Conservation (phyloP, 1,140 invertebrate species). For the Portunus trituberculatus region DNA sequence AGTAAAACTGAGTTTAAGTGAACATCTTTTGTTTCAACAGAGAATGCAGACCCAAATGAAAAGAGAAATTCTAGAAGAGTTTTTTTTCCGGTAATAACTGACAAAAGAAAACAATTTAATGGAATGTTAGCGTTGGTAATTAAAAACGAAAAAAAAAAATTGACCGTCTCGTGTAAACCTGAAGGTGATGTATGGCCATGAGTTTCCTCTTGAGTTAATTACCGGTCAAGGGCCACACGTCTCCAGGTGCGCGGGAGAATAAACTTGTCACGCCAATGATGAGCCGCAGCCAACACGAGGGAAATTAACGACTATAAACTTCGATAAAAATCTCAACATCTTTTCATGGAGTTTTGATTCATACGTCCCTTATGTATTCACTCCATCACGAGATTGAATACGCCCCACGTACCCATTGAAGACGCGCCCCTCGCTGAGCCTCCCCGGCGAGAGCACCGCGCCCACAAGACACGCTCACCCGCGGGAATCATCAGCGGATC, state of each 20-base stretch:
- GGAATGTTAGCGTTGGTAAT: no score
- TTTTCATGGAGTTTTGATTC: conserved; percentile 61
- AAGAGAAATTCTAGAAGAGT: no score
- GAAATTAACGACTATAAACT: conserved; percentile 29
- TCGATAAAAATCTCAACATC: conserved; percentile 52
- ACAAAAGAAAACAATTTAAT: no score
- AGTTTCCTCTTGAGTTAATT: conserved; percentile 4
- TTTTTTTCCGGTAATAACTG: no score
- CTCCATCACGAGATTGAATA: conserved; percentile 55
- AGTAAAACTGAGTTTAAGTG: no score
- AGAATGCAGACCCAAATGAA: no score
- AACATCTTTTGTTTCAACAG: no score
- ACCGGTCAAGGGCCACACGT: conserved; percentile 24
- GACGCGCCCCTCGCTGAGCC: conserved; percentile 14
- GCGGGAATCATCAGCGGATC: conserved; percentile 71
- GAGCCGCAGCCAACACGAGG: neutral
- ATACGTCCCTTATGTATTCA: conserved; percentile 61
- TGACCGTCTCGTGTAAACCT: no score
- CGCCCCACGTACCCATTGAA: conserved; percentile 44
- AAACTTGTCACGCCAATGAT: conserved; percentile 44
- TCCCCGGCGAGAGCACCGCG: conserved; percentile 39
- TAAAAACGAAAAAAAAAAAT: no score
- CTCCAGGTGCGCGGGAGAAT: neutral
- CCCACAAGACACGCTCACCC: conserved; percentile 51
- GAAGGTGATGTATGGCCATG: no score